Evolutionary conservation across 2,888 invertebrate genomes (phyloP), one percentile per base, ranked within the genome.

Genomic region (Rhopalosiphum nymphaeae): DNA sequence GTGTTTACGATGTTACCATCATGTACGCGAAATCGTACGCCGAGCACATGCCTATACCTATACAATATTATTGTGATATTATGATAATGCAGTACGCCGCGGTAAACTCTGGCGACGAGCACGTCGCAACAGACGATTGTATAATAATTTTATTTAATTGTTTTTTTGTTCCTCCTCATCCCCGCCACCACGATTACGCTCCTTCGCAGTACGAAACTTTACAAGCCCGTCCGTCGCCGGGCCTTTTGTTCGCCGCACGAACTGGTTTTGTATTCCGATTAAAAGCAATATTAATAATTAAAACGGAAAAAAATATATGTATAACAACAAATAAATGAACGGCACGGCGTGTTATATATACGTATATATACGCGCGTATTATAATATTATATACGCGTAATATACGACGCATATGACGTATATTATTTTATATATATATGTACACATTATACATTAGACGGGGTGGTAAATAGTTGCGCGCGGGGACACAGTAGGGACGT

Each of bases 201-300:
- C 87, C n/a, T n/a, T 21, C 29, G n/a, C 25, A 78, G 16, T n/a
- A 89, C 49, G 21, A 91, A 91, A 91, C 78, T 91, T 91, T 78
- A 78, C 36, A 36, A 91, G 91, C 29, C 85, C 57, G 53, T 49
- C 85, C 57, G 53, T 92, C 46, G 61, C 57, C n/a, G 44, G 46
- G 36, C 44, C 85, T 85, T 85, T 91, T 91, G 56, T 91, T 56
- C n/a, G 26, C 3, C 26, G 44, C 85, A 78, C 56, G 67, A 92
- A 92, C 92, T 87, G 92, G 92, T 92, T 92, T 92, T 92, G 92
- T 92, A 57, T 87, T 92, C 91, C 91, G 91, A 92, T 92, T 92
- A 92, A 92, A 92, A 92, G 46, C 92, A 87, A 92, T 91, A 91
- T 56, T 91, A 36, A 91, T 57, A 86, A 87, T 44, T n/a, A 57